Evolutionary conservation across 2,797 vertebrate genomes (phyloP).

Genomic region (Channa striata): DNA sequence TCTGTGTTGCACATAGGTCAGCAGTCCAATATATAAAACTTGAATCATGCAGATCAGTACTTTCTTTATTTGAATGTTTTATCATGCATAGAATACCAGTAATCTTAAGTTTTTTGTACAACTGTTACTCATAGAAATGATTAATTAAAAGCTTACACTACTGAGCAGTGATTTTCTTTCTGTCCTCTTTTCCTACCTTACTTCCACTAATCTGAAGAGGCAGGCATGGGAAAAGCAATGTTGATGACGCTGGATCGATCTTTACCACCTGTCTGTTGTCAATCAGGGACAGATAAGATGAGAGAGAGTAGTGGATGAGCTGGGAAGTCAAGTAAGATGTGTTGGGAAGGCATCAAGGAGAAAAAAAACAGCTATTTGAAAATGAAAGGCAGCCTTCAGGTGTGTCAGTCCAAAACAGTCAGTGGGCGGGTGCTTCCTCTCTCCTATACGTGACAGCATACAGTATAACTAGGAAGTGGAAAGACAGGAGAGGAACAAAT

Average conservation of each 20-base stretch:
- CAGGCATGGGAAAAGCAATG: slow-evolving; percentile 42
- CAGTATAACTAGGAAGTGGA: slow-evolving; percentile 79
- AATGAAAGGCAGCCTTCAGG: slow-evolving; percentile 76
- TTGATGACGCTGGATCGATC: slow-evolving; percentile 41
- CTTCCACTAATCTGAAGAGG: slow-evolving; percentile 41
- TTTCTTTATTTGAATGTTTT: neutral
- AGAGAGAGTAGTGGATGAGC: slow-evolving; percentile 25
- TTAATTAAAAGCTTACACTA: neutral
- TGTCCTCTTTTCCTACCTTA: slow-evolving; percentile 24
- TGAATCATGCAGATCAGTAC: neutral
- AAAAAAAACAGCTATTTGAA: slow-evolving; percentile 58
- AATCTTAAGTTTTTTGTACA: too few species aligned
- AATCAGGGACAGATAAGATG: slow-evolving; percentile 32
- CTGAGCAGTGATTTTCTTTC: slow-evolving; percentile 17
- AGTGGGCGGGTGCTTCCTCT: slow-evolving; percentile 73
- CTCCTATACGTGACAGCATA: slow-evolving; percentile 75
- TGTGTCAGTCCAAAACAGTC: slow-evolving; percentile 74
- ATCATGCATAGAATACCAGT: neutral
- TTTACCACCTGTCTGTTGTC: slow-evolving; percentile 43
- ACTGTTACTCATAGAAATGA: neutral
- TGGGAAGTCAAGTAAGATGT: slow-evolving; percentile 4
- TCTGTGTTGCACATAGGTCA: neutral
- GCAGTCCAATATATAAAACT: neutral
- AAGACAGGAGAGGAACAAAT: slow-evolving; percentile 45
- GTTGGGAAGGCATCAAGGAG: slow-evolving; percentile 6